These are phyloP conservation scores for Ceratotherium simum DNA, from an alignment of 2,113 vertebrate genomes.

Conservation along the genomic window DNA sequence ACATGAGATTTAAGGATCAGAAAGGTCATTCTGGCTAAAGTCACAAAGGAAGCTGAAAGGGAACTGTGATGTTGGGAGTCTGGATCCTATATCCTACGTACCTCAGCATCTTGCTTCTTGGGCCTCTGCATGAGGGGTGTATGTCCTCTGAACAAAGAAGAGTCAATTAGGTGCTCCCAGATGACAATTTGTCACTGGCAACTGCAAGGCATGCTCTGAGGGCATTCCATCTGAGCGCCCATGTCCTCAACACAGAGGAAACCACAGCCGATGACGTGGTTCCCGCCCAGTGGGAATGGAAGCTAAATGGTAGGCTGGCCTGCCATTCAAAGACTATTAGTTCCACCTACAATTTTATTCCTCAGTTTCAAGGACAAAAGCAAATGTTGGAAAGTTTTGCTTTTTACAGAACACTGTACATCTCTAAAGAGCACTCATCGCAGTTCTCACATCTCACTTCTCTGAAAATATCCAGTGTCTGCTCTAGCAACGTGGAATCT, in stretches of 20 bases:
- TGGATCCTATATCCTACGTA: background rate
- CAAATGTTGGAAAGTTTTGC: slow-evolving; percentile 32
- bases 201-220: background rate
- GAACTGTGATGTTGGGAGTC: too few species aligned
- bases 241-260: background rate
- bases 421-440: background rate
- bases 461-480: background rate
- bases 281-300: slow-evolving; percentile 38
- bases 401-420: background rate
- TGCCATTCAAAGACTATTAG: slow-evolving; percentile 59
- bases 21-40: background rate
- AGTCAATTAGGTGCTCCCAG: background rate
- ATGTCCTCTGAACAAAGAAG: background rate
- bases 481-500: background rate
- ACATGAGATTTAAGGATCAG: background rate
- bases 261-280: background rate
- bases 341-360: slow-evolving; percentile 73
- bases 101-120: background rate
- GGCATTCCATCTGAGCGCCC: background rate
- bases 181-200: background rate
- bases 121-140: background rate
- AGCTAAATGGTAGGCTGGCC: slow-evolving; percentile 48
- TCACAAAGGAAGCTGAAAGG: background rate
- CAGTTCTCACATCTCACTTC: background rate
- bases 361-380: slow-evolving; percentile 74